Conservation (phyloP, 2,797 vertebrate species). For the Spinibarbus caldwelli region DNA sequence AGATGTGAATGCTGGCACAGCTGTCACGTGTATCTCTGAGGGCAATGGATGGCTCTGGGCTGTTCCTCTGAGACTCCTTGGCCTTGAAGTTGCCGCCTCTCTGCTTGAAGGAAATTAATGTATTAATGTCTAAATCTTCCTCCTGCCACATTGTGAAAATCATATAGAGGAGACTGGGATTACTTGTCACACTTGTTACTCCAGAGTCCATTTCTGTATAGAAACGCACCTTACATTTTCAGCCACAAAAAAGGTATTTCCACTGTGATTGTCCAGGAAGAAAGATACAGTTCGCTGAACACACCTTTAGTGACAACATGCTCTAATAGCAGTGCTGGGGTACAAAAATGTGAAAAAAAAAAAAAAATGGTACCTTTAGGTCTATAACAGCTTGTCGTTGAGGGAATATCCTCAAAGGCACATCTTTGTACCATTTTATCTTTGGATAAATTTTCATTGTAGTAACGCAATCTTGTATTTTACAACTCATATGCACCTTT, state of each 20-base stretch:
- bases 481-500: neutral
- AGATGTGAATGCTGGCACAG: conserved; percentile 45
- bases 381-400: neutral
- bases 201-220: neutral
- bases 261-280: neutral
- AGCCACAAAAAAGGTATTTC: neutral
- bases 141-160: conserved; percentile 11
- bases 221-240: neutral
- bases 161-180: neutral
- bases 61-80: conserved; percentile 40
- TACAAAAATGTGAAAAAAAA: neutral
- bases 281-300: neutral
- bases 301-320: neutral
- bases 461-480: neutral
- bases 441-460: neutral
- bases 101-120: conserved; percentile 21
- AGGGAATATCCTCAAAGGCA: neutral
- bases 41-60: conserved; percentile 27
- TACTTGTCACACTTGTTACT: conserved; percentile 1
- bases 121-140: conserved; percentile 1
- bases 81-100: conserved; percentile 35
- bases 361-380: neutral
- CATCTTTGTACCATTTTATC: neutral
- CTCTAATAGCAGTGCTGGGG: conserved; percentile 5
- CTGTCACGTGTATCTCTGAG: conserved; percentile 44